Evolutionary conservation across 1,140 invertebrate genomes (phyloP).

Genomic region (Oscheius sp.): DNA sequence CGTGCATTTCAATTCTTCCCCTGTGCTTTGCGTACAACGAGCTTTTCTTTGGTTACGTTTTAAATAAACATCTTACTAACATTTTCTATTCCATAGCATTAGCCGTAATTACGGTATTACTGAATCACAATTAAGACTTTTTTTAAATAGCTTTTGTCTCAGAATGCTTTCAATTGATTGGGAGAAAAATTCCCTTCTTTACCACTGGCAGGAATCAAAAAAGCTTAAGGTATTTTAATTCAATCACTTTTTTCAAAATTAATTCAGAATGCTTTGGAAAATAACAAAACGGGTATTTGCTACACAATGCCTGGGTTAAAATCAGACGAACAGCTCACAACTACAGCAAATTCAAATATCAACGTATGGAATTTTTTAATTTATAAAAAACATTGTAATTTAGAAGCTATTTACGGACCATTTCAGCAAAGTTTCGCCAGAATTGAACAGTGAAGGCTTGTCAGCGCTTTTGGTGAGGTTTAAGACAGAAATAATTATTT

Average conservation of each 20-base stretch:
- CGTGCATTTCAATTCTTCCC: no score
- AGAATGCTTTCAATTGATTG: constrained; percentile 18
- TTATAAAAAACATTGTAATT: background rate
- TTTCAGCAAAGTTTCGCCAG: background rate
- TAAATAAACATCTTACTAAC: background rate
- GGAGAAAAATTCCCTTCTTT: constrained; percentile 9
- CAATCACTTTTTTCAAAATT: background rate
- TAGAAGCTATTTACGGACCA: background rate
- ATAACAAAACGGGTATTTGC: constrained; percentile 13
- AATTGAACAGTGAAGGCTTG: background rate
- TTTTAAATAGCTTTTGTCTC: background rate
- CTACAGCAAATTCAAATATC: background rate
- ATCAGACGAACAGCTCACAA: background rate
- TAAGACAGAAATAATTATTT: background rate
- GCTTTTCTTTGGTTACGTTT: background rate
- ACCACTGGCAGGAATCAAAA: constrained; percentile 20
- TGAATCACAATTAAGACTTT: background rate
- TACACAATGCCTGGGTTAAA: constrained; percentile 46
- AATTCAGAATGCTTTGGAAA: constrained; percentile 11
- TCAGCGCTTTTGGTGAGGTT: background rate
- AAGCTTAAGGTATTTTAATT: constrained; percentile 18
- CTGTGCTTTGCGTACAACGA: background rate
- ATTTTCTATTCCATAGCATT: background rate
- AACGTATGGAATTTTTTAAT: background rate
- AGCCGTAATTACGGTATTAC: background rate